phyloP scores from a whole-genome alignment of 2,113 vertebrate species.

The Ageneiosus marmoratus region DNA sequence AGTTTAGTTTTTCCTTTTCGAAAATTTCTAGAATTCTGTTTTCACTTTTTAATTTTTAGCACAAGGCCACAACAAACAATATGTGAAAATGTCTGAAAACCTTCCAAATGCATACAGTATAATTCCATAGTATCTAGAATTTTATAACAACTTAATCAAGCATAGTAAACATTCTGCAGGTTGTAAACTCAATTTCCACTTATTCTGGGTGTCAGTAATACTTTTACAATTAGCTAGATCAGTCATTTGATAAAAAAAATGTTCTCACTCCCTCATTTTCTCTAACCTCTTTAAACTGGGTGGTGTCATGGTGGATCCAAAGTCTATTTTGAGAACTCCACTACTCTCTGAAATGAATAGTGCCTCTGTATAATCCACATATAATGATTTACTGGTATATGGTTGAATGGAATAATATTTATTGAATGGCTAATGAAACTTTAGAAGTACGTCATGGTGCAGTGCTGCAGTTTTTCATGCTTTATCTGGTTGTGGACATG shows the following conservation, averaged over 20 bases:
- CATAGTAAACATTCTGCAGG: no score
- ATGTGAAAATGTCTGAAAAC: no score
- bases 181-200: background rate
- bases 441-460: background rate
- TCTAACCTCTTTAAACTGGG: background rate
- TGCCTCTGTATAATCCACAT: background rate
- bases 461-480: background rate
- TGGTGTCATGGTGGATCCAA: background rate
- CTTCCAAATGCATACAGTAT: no score
- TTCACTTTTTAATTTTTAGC: no score
- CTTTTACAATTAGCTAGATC: background rate
- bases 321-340: background rate
- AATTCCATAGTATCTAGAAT: no score
- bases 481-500: background rate
- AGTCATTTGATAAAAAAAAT: background rate
- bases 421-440: conserved; percentile 6
- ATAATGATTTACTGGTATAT: background rate
- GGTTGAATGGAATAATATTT: background rate
- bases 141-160: no score
- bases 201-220: background rate
- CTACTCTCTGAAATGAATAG: background rate
- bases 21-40: no score
- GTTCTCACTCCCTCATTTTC: background rate
- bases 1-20: no score
- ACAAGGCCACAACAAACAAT: no score